Base-by-base conservation (phyloP, 2,113 vertebrate genomes). In the Chaetura pelagica region DNA sequence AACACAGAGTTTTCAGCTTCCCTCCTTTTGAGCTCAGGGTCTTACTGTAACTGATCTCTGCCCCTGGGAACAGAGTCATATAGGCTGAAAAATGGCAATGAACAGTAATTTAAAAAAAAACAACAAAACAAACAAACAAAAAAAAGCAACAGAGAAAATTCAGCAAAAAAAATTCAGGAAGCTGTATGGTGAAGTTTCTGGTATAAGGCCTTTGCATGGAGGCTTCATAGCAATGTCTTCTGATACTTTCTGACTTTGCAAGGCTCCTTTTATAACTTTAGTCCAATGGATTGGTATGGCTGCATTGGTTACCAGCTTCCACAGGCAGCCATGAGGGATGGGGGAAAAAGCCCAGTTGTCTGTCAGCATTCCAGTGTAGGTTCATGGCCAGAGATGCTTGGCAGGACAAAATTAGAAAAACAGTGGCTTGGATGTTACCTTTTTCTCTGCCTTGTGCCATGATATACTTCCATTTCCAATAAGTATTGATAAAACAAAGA, bases 121-220 rank as follows among this genome's bases (percentile, higher is more conserved):
- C 26, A 63, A 0, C 22, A 46, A n/a, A n/a, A n/a, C n/a, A n/a
- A n/a, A n/a, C n/a, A n/a, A n/a, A n/a, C n/a, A 69, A 87, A 91
- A 83, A 69, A 29, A 67, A 0, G 11, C 26, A 63, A 0, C 22
- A 46, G 40, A 22, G 52, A 7, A 14, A 78, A 75, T 26, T 69
- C 90, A 84, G 30, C 40, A 90, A 89, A 89, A 81, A n/a, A n/a
- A n/a, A n/a, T n/a, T n/a, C n/a, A n/a, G 18, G 14, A 30, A 72
- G 9, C 1, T 0, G 1, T 34, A 10, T 32, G 68, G 23, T 71
- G 14, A 79, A 95, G 49, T 52, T n/a, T 69, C 30, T 30, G 18
- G 18, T 35, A 32, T 63, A 48, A 88, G 35, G 17, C 21, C 32
- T 85, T 76, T 52, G 48, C 29, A 40, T 4, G 9, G 62, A 59